These are phyloP conservation scores for Drosophila obscura DNA, from an alignment of 1,140 invertebrate genomes.

Conservation along the genomic window DNA sequence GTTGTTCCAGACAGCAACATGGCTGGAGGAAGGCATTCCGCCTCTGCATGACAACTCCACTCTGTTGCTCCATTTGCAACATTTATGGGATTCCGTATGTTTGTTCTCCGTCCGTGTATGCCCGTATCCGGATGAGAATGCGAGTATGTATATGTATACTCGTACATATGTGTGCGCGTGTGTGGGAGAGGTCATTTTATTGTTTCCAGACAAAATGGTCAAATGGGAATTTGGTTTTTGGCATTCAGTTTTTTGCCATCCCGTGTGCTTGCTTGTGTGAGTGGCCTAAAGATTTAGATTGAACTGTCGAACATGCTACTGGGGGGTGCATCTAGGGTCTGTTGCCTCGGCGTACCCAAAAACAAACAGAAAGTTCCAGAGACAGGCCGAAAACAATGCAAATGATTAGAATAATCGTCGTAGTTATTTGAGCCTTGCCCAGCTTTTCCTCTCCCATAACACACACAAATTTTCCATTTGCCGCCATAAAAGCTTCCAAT, in stretches of 20 bases:
- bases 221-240: slow-evolving; percentile 74
- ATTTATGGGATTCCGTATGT: slow-evolving; percentile 60
- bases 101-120: background rate
- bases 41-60: slow-evolving; percentile 62
- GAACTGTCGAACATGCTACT: slow-evolving; percentile 73
- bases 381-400: slow-evolving; percentile 52
- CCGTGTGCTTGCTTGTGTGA: slow-evolving; percentile 31
- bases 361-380: slow-evolving; percentile 7
- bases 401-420: slow-evolving; percentile 77
- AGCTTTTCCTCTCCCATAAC: slow-evolving; percentile 36
- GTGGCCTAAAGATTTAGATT: slow-evolving; percentile 72
- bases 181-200: slow-evolving; percentile 68
- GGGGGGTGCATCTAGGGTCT: slow-evolving; percentile 15
- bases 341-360: slow-evolving; percentile 12
- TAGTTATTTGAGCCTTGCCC: slow-evolving; percentile 55
- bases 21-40: slow-evolving; percentile 7
- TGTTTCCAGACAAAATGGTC: slow-evolving; percentile 76
- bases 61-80: slow-evolving; percentile 76
- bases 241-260: slow-evolving; percentile 27
- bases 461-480: slow-evolving; percentile 44
- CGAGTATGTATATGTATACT: slow-evolving; percentile 6
- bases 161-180: slow-evolving; percentile 1
- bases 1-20: slow-evolving; percentile 38
- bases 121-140: no score
- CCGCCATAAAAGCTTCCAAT: slow-evolving; percentile 45